These are phyloP conservation scores for Drosophila subpulchrella DNA, from an alignment of 1,140 invertebrate genomes.

Conservation along the genomic window DNA sequence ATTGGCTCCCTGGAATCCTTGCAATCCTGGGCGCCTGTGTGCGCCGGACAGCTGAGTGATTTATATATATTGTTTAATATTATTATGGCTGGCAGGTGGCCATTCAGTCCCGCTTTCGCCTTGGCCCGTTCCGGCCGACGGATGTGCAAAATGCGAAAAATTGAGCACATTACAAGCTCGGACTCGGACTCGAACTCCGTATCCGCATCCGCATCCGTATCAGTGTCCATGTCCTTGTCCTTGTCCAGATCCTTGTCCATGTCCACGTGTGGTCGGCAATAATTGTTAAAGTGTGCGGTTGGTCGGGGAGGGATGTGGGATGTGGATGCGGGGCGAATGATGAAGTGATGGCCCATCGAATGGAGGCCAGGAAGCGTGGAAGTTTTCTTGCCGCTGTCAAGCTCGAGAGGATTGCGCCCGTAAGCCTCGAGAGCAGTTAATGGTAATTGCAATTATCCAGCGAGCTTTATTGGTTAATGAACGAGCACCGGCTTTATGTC, in stretches of 20 bases:
- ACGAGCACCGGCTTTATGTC: slow-evolving; percentile 29
- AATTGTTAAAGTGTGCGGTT: slow-evolving; percentile 75
- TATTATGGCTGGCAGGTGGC: slow-evolving; percentile 77
- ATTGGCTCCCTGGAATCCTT: background rate
- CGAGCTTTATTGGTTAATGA: slow-evolving; percentile 39
- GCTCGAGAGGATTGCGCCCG: slow-evolving; percentile 29
- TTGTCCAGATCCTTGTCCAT: slow-evolving; percentile 31
- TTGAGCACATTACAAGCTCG: slow-evolving; percentile 72
- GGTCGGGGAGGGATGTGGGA: slow-evolving; percentile 23
- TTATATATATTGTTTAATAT: slow-evolving; percentile 82
- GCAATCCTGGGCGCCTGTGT: slow-evolving; percentile 26
- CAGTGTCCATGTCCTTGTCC: slow-evolving; percentile 9
- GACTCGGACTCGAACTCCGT: slow-evolving; percentile 5
- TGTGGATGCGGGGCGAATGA: slow-evolving; percentile 45
- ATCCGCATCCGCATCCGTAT: slow-evolving; percentile 20
- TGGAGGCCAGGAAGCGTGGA: slow-evolving; percentile 8
- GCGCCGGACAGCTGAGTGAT: slow-evolving; percentile 76
- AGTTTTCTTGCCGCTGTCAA: slow-evolving; percentile 29
- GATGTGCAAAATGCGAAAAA: slow-evolving; percentile 80
- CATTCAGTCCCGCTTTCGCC: slow-evolving; percentile 29
- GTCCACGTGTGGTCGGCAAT: slow-evolving; percentile 74
- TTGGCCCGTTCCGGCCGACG: slow-evolving; percentile 52
- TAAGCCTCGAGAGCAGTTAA: slow-evolving; percentile 43
- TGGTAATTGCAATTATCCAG: slow-evolving; percentile 45
- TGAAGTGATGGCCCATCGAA: slow-evolving; percentile 44